Evolutionary conservation across 2,888 invertebrate species (phyloP).

Genomic region (Agapostemon virescens): DNA sequence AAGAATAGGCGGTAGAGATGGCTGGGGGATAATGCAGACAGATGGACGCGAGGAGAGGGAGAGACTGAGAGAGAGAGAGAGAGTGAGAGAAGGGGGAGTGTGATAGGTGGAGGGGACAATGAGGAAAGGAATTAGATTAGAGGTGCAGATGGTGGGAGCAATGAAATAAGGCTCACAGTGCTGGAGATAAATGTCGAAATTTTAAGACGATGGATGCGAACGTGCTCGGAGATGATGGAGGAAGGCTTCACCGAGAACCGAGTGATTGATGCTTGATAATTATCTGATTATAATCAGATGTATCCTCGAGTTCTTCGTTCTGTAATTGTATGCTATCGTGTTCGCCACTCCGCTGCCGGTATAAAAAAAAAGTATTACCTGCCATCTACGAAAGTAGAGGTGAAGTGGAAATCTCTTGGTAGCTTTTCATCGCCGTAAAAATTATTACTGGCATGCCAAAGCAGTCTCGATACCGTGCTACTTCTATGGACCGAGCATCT

Average conservation of each 20-base stretch:
- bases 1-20: conserved; percentile 48
- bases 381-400: not conserved
- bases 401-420: not conserved
- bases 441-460: not conserved
- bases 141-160: not conserved
- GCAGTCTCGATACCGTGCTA: not conserved
- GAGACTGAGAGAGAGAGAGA: conserved; percentile 21
- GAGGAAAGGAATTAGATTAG: conserved; percentile 13
- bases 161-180: conserved; percentile 31
- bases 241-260: not conserved
- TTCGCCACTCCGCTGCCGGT: not conserved
- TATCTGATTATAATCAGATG: too few relatives aligned
- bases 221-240: conserved; percentile 25
- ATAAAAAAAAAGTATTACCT: not conserved
- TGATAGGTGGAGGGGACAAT: too few relatives aligned
- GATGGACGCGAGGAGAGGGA: conserved; percentile 37
- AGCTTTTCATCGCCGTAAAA: not conserved
- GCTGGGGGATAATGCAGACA: conserved; percentile 49
- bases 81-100: not conserved
- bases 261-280: conserved; percentile 41
- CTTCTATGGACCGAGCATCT: not conserved
- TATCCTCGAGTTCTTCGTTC: not conserved
- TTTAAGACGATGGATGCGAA: conserved; percentile 25
- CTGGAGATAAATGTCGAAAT: conserved; percentile 36
- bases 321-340: not conserved